Conservation (phyloP, 2,797 vertebrate species). For the Benthosema pterotum region DNA sequence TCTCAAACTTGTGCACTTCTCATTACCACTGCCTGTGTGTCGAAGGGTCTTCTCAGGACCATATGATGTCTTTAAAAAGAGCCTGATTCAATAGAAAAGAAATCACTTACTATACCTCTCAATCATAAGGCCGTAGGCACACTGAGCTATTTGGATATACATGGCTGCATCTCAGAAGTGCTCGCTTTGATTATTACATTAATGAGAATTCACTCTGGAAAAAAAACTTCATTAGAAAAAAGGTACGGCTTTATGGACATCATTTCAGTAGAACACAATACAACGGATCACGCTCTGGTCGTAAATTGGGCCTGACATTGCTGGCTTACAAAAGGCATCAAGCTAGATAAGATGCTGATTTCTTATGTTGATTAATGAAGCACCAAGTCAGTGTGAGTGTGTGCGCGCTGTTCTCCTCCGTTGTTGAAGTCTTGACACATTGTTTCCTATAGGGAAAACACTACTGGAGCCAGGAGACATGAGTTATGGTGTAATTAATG, state of each 20-base stretch:
- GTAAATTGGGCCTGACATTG: constrained; percentile 22
- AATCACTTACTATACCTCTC: constrained; percentile 51
- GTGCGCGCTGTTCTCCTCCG: constrained; percentile 58
- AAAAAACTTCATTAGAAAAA: constrained; percentile 40
- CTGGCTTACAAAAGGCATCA: constrained; percentile 48
- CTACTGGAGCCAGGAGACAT: constrained; percentile 64
- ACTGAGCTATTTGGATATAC: constrained; percentile 35
- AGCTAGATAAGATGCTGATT: constrained; percentile 51
- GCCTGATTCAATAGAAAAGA: constrained; percentile 58
- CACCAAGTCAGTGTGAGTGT: constrained; percentile 71
- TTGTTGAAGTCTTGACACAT: constrained; percentile 68
- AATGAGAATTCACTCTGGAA: constrained; percentile 45
- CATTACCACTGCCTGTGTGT: constrained; percentile 48
- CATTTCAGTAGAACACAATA: constrained; percentile 48
- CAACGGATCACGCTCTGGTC: constrained; percentile 14
- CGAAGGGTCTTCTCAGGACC: constrained; percentile 51
- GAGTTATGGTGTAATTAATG: constrained; percentile 78
- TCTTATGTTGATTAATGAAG: constrained; percentile 82
- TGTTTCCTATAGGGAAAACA: constrained; percentile 76
- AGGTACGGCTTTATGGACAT: constrained; percentile 28
- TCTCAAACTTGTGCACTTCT: constrained; percentile 47
- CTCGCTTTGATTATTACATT: constrained; percentile 37
- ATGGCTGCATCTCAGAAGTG: constrained; percentile 35
- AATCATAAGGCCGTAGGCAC: constrained; percentile 33
- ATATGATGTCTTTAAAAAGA: constrained; percentile 50